Percentiles rank a stretch among this genome's conserved stretches.
Evolutionary conservation across 2,113 vertebrate genomes (phyloP).

Genomic region (human (Homo sapiens)): DNA sequence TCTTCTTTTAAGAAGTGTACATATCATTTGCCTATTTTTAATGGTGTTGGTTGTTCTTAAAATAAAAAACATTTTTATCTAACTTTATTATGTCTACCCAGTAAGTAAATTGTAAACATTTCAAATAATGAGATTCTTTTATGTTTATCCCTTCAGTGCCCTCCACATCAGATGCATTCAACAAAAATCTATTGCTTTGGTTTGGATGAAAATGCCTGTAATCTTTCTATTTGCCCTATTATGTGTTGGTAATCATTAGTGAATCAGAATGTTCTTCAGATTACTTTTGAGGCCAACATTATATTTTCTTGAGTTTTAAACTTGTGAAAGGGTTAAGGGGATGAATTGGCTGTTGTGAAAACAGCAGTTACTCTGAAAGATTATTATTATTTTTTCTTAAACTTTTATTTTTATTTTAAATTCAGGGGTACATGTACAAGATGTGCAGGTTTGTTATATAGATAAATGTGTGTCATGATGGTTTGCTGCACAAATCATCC

Average conservation of each 20-base stretch:
- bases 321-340: not conserved
- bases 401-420: no score
- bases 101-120: not conserved
- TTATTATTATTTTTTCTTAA: not conserved
- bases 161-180: not conserved
- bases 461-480: no score
- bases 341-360: not conserved
- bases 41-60: no score
- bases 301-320: not conserved
- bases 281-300: not conserved
- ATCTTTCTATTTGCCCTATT: not conserved
- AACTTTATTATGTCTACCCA: not conserved
- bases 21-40: no score
- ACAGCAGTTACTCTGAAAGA: not conserved
- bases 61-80: not conserved
- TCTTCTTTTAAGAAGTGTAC: no score
- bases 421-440: no score
- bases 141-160: not conserved
- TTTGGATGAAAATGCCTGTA: not conserved
- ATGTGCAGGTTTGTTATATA: no score
- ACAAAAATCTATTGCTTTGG: not conserved
- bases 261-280: not conserved
- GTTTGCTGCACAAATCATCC: no score
- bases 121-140: not conserved
- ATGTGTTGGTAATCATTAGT: not conserved